Conservation (phyloP, 2,797 vertebrate species). For the Scomberomorus guttatus region DNA sequence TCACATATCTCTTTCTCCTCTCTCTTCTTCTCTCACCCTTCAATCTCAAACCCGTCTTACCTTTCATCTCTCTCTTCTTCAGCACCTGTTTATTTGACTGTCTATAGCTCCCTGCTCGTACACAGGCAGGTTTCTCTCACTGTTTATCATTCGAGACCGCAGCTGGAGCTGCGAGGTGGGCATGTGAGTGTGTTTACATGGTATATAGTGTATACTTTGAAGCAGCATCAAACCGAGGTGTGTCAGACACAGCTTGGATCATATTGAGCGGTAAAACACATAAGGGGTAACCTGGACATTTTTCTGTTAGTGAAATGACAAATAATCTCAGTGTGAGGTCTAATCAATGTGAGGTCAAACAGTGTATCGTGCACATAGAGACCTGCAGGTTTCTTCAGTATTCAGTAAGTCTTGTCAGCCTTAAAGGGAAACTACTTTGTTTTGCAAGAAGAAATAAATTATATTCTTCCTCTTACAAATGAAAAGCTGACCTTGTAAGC, state of each 20-base stretch:
- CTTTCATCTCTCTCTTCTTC: conserved; percentile 55
- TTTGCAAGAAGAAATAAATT: background rate
- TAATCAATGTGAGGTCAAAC: conserved; percentile 17
- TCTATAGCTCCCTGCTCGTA: conserved; percentile 17
- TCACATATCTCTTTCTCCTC: conserved; percentile 34
- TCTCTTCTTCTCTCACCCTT: conserved; percentile 18
- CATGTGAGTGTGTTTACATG: conserved; percentile 37
- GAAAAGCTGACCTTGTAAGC: no score
- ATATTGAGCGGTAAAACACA: background rate
- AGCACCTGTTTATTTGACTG: conserved; percentile 58
- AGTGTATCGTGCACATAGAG: background rate
- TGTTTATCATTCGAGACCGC: conserved; percentile 21
- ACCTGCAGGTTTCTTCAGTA: background rate
- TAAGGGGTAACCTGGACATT: background rate
- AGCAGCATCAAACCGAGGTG: conserved; percentile 30
- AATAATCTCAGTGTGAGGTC: conserved; percentile 15
- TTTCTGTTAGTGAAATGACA: conserved; percentile 35
- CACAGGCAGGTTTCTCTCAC: conserved; percentile 18
- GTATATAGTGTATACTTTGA: conserved; percentile 33
- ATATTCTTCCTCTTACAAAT: no score
- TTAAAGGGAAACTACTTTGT: background rate
- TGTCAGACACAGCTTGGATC: conserved; percentile 15
- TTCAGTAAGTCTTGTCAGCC: background rate
- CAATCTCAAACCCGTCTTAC: conserved; percentile 33
- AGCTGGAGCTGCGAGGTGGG: conserved; percentile 7